Evolutionary conservation across 1,140 invertebrate species (phyloP).

Genomic region (Papilio glaucus): DNA sequence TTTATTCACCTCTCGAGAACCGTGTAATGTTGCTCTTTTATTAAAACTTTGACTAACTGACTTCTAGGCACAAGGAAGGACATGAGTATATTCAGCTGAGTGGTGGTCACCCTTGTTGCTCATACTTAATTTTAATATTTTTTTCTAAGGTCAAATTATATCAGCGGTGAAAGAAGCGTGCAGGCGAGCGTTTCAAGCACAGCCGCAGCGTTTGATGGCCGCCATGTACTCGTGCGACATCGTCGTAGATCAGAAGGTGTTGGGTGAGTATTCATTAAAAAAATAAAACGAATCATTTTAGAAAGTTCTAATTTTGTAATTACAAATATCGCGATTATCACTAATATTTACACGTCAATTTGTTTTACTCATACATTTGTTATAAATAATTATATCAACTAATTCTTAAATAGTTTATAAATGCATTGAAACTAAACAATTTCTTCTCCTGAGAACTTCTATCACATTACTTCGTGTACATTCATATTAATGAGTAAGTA

Average conservation of each 20-base stretch:
- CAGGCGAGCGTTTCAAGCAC: slow-evolving; percentile 93
- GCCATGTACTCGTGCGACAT: slow-evolving; percentile 99
- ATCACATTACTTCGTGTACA: slow-evolving; percentile 78
- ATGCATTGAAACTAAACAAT: slow-evolving; percentile 74
- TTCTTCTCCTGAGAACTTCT: slow-evolving; percentile 61
- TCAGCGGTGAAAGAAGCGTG: slow-evolving; percentile 95
- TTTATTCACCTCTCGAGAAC: background rate
- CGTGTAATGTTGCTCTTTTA: no score
- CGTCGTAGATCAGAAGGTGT: slow-evolving; percentile 94
- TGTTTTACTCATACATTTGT: slow-evolving; percentile 68
- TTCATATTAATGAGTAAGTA: slow-evolving; percentile 45
- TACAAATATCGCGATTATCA: slow-evolving; percentile 78
- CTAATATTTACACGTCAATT: slow-evolving; percentile 78
- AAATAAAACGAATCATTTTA: slow-evolving; percentile 42
- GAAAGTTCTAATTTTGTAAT: slow-evolving; percentile 68
- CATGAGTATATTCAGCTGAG: no score
- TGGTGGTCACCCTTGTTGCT: background rate
- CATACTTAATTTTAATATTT: slow-evolving; percentile 12
- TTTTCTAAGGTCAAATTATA: slow-evolving; percentile 92
- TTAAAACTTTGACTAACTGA: no score
- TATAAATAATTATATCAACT: slow-evolving; percentile 70
- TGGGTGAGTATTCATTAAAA: slow-evolving; percentile 92
- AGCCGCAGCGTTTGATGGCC: slow-evolving; percentile 95
- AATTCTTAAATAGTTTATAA: slow-evolving; percentile 70
- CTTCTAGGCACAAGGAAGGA: no score